These are phyloP conservation scores for Xylocopa sonorina DNA, from an alignment of 1,140 invertebrate species.

Conservation along the genomic window DNA sequence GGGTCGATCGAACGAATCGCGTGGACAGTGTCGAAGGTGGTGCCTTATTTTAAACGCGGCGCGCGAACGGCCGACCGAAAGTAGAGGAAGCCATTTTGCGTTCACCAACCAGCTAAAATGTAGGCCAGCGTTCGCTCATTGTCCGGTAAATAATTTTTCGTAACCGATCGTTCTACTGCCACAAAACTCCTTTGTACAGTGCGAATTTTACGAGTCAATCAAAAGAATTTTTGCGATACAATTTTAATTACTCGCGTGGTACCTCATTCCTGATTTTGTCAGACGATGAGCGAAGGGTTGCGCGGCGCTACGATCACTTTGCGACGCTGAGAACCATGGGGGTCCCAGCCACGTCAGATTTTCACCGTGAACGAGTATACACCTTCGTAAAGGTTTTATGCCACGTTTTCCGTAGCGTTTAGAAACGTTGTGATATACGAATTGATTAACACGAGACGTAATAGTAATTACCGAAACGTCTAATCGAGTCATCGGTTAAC, in stretches of 20 bases:
- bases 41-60: conserved; percentile 79
- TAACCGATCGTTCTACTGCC: conserved; percentile 39
- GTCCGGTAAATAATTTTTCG: not conserved
- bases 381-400: not conserved
- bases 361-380: not conserved
- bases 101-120: conserved; percentile 3
- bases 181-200: conserved; percentile 28
- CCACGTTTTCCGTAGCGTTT: conserved; percentile 7
- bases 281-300: conserved; percentile 14
- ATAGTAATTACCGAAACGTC: not conserved
- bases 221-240: not conserved
- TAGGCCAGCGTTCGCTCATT: conserved; percentile 4
- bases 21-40: conserved; percentile 74
- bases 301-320: conserved; percentile 10
- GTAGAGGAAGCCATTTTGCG: conserved; percentile 55
- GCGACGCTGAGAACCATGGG: conserved; percentile 2
- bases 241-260: not conserved
- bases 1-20: conserved; percentile 64
- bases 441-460: not conserved
- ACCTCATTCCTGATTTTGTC: not conserved
- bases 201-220: not conserved
- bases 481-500: not conserved
- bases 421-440: conserved; percentile 28
- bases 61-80: conserved; percentile 71
- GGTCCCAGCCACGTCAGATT: not conserved